Conservation (phyloP, 1,140 invertebrate species). For the Anadara kagoshimensis region DNA sequence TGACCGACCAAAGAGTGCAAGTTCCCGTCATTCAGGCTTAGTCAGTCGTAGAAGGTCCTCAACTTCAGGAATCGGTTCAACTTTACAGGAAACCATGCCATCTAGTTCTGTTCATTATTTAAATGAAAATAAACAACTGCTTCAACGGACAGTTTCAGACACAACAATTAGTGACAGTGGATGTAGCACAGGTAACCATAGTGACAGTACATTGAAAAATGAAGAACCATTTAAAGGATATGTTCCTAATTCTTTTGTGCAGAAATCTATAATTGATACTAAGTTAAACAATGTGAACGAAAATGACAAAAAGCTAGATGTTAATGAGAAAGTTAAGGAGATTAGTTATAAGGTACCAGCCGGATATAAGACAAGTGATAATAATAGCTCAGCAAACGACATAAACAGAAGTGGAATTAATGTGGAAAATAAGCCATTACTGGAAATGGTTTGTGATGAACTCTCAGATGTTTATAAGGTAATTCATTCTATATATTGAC, state of each 20-base stretch:
- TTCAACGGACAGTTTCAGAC: conserved; percentile 11
- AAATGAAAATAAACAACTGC: not conserved
- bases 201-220: conserved; percentile 1
- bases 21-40: not conserved
- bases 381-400: not conserved
- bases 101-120: too few species aligned
- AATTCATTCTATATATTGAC: not conserved
- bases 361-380: not conserved
- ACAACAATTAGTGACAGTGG: conserved; percentile 33
- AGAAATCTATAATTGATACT: too few species aligned
- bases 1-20: not conserved
- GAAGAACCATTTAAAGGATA: not conserved
- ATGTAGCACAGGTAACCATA: conserved; percentile 11
- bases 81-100: too few species aligned
- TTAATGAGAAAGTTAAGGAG: not conserved
- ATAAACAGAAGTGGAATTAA: conserved; percentile 12
- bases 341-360: conserved; percentile 3
- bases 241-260: not conserved
- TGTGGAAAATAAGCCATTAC: conserved; percentile 25
- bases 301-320: too few species aligned
- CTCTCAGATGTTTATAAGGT: conserved; percentile 18
- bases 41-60: not conserved
- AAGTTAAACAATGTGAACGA: too few species aligned
- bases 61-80: too few species aligned
- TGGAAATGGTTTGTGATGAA: conserved; percentile 40